phyloP scores from a whole-genome alignment of 2,888 invertebrate species.

The Hypselothyrea guttata region DNA sequence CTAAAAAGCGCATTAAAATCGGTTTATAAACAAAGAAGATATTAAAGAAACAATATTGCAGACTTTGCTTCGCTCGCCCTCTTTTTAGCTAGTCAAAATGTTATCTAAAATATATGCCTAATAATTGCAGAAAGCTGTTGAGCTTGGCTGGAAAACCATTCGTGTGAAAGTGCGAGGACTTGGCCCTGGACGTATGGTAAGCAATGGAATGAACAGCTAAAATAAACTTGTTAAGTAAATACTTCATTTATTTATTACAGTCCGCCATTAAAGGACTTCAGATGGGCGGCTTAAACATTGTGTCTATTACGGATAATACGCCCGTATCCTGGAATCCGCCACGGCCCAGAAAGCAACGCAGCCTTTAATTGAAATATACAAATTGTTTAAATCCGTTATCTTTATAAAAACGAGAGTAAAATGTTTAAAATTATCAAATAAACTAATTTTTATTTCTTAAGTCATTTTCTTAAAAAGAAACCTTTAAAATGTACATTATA shows the following conservation, averaged over 20 bases:
- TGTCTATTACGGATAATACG: constrained; percentile 96
- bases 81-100: too few species aligned
- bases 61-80: too few species aligned
- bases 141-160: constrained; percentile 88
- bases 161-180: constrained; percentile 91
- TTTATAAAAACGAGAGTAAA: background rate
- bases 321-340: constrained; percentile 92
- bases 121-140: constrained; percentile 86
- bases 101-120: background rate
- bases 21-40: too few species aligned
- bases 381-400: background rate
- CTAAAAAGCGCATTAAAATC: too few species aligned
- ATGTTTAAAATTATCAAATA: constrained; percentile 1
- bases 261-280: constrained; percentile 96
- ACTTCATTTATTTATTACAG: constrained; percentile 84
- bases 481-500: background rate
- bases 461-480: background rate
- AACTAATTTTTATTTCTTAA: constrained; percentile 3
- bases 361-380: constrained; percentile 85
- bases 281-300: constrained; percentile 94
- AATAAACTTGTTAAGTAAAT: background rate
- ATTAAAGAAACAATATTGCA: too few species aligned
- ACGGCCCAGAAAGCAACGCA: constrained; percentile 91
- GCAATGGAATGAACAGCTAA: constrained; percentile 49
- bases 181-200: constrained; percentile 95